phyloP scores from a whole-genome alignment of 2,797 vertebrate genomes.

The Anisognathus igniventris region DNA sequence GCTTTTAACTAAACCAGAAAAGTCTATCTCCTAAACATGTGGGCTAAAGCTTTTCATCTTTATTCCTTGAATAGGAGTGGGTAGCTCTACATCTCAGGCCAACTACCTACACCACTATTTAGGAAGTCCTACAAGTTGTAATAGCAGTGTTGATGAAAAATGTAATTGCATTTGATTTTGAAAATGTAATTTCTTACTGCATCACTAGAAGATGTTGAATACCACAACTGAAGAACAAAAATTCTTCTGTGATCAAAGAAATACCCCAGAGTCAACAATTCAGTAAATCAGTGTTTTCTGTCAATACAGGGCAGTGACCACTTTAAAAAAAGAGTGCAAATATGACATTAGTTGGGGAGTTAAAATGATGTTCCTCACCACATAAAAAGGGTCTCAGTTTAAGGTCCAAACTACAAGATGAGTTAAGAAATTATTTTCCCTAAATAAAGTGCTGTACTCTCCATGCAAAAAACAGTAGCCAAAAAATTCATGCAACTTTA shows the following conservation, averaged over 20 bases:
- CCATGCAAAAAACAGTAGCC: neutral
- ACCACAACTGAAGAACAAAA: neutral
- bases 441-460: neutral
- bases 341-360: neutral
- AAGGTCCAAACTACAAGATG: neutral
- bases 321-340: neutral
- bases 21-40: constrained; percentile 40
- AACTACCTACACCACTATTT: constrained; percentile 44
- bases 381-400: neutral
- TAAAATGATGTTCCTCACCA: neutral
- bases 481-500: neutral
- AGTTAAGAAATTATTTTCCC: neutral
- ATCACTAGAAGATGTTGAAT: neutral
- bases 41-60: constrained; percentile 53
- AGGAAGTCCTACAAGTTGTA: constrained; percentile 48
- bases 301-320: neutral
- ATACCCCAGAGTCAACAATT: neutral
- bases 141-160: neutral
- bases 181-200: neutral
- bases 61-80: constrained; percentile 29
- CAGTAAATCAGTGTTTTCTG: neutral
- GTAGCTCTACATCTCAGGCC: constrained; percentile 59
- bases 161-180: neutral
- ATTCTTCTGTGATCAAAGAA: neutral
- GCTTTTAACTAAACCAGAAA: constrained; percentile 43